Evolutionary conservation across 2,797 vertebrate genomes (phyloP).

Genomic region (Rhynchotus rufescens): DNA sequence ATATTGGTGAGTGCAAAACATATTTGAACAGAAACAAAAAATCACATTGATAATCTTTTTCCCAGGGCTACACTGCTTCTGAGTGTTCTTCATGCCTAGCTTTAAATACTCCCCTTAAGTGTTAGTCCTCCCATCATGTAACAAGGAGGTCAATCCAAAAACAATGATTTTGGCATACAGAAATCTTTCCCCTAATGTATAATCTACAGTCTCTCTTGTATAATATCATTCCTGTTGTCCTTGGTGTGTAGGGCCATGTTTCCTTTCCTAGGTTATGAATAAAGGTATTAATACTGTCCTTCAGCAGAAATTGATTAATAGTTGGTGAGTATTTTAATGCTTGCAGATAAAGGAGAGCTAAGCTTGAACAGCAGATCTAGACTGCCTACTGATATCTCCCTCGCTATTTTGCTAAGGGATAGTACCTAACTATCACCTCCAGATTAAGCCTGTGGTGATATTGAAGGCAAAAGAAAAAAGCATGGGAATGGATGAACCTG

Average conservation of each 20-base stretch:
- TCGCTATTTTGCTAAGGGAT: background rate
- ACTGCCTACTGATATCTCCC: background rate
- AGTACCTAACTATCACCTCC: background rate
- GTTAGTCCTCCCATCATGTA: background rate
- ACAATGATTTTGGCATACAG: background rate
- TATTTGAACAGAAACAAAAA: background rate
- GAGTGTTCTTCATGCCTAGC: background rate
- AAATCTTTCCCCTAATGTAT: background rate
- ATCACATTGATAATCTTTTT: background rate
- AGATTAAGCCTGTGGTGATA: background rate
- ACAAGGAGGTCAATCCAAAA: background rate
- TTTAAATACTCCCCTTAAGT: background rate
- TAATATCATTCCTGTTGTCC: background rate
- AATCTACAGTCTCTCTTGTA: background rate
- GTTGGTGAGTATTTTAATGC: background rate
- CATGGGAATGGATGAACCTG: background rate
- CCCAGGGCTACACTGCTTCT: background rate
- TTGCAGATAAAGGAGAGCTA: background rate
- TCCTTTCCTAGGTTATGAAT: background rate
- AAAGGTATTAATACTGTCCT: background rate
- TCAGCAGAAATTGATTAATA: background rate
- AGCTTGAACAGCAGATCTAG: background rate
- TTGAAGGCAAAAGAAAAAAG: background rate
- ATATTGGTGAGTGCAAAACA: background rate
- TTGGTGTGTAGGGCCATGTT: background rate